A percentile compares a stretch with the other conserved stretches of the same genome.
Conservation (phyloP, 2,797 vertebrate species). For the Pseudochromis fuscus region DNA sequence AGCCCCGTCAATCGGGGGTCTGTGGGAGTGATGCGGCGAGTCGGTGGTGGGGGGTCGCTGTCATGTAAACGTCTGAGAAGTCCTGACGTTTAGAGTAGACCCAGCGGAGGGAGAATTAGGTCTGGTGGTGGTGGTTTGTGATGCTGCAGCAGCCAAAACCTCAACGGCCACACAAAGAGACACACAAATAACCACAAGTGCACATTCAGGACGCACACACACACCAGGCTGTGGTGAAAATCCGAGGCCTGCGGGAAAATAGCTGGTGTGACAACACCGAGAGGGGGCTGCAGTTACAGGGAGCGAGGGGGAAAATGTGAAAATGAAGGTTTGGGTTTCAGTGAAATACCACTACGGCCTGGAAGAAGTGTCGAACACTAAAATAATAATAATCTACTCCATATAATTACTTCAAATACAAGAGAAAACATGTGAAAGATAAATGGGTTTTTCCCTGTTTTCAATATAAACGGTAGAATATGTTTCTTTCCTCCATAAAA, state of each 20-base stretch:
- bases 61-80: constrained; percentile 37
- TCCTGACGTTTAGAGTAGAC: constrained; percentile 48
- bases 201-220: constrained; percentile 20
- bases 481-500: no score
- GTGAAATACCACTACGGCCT: constrained; percentile 30
- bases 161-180: constrained; percentile 51
- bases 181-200: constrained; percentile 24
- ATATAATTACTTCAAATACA: background rate
- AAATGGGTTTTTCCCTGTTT: no score
- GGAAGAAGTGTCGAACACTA: constrained; percentile 20
- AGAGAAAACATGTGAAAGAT: no score
- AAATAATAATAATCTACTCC: constrained; percentile 14
- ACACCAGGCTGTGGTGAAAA: constrained; percentile 51
- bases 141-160: constrained; percentile 67
- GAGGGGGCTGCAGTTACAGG: constrained; percentile 4
- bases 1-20: constrained; percentile 23
- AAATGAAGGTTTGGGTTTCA: constrained; percentile 50
- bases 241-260: constrained; percentile 32
- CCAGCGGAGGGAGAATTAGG: constrained; percentile 50
- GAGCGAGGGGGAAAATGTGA: constrained; percentile 38
- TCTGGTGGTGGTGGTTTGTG: constrained; percentile 61
- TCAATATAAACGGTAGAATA: no score
- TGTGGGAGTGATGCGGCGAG: background rate
- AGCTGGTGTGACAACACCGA: constrained; percentile 29
- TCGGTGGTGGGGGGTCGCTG: background rate